Evolutionary conservation across 2,888 invertebrate species (phyloP), one percentile per base, ranked within the genome.

Genomic region (Tenthredo distinguenda): DNA sequence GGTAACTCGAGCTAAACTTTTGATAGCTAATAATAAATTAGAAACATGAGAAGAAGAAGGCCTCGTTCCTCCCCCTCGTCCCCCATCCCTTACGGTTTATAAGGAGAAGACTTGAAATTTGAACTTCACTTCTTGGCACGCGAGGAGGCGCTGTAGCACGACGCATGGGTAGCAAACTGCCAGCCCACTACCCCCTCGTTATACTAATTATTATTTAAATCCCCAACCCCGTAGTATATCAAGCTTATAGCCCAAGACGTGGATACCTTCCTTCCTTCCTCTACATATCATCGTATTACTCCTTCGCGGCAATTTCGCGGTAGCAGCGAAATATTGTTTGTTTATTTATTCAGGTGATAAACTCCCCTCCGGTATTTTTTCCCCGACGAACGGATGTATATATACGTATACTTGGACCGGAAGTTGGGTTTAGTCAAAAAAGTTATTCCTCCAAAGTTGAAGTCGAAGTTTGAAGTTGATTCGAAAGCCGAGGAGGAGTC

Each of bases 131-230:
- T 58, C 81, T 68, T 50, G 83, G 68, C 68, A 83, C 68, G 83
- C 83, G 50, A 83, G 55, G 50, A 47, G 31, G 50, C 77, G 77
- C 40, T 12, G 74, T 43, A 47, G 9, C 21, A 40, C 74, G 34
- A 18, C 34, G 68, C 34, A 34, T 34, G 6, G 68, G 62, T 62
- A 62, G 68, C 31, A 68, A 68, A 68, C 68, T 68, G 68, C 68
- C 31, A 77, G 34, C 26, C 31, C 81, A 83, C 87, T 87, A 88
- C 91, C 91, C 90, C 91, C 92, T 93, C 91, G 91, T 93, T 93
- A 92, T 91, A 91, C 90, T 92, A 93, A 93, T 92, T 92, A 92
- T 92, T 92, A 92, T 92, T 92, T 90, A 89, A 91, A 90, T 90
- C 89, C 91, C 89, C 62, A 72, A 37, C 85, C n/a, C 43, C 76